Evolutionary conservation across 2,888 invertebrate species (phyloP), one percentile per base, ranked within the genome.

Genomic region (Zonitis immaculata): DNA sequence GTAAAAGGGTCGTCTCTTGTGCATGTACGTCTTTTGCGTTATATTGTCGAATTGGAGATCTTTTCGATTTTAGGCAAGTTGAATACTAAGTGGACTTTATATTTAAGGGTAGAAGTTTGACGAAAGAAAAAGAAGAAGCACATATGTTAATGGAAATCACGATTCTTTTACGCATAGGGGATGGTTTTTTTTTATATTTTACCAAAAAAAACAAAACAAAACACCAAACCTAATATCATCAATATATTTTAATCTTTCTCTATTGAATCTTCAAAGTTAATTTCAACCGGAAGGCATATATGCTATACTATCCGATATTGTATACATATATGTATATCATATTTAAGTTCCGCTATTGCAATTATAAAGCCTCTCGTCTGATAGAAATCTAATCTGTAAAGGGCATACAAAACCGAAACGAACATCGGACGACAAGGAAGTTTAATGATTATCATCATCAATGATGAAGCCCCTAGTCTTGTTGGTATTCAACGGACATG

Each of bases 401-500:
- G 49, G 52, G 42, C n/a, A n/a, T n/a, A n/a, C n/a, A n/a, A n/a
- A n/a, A n/a, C n/a, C n/a, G n/a, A n/a, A n/a, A n/a, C n/a, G n/a
- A n/a, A n/a, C 49, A 48, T 44, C 51, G 46, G 44, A 45, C 45
- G 47, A 54, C 46, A 49, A 52, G 47, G 53, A 55, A 54, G 50
- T 57, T 47, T 45, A 49, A 3, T 8, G 16, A n/a, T n/a, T n/a
- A n/a, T n/a, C n/a, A n/a, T n/a, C n/a, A n/a, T n/a, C n/a, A n/a
- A n/a, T 60, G 62, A 62, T 59, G 64, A 65, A 63, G 61, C 58
- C 61, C 66, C 67, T 61, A 60, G 64, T 62, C 66, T 67, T 65
- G 62, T 67, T 67, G 67, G 66, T 66, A 67, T 67, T 67, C 67
- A 66, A 65, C 66, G 66, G 61, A 65, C 64, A 65, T 61, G 65